phyloP scores from a whole-genome alignment of 1,140 invertebrate species.

The Drosophila malerkotliana region DNA sequence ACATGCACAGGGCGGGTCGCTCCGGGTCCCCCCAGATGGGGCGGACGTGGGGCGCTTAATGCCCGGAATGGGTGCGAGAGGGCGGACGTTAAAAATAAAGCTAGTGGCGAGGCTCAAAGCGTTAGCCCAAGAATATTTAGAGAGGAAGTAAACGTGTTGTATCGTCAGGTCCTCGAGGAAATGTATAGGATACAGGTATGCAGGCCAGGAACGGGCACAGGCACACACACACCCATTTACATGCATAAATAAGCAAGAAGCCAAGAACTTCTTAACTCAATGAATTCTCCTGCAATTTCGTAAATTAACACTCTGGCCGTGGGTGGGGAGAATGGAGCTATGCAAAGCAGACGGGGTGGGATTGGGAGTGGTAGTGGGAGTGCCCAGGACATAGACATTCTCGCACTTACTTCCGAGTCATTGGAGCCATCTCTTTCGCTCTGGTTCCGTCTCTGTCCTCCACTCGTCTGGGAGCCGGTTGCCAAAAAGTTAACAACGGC shows the following conservation, averaged over 20 bases:
- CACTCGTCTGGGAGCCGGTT: constrained; percentile 21
- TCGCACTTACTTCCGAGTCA: constrained; percentile 77
- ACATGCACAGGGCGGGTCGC: constrained; percentile 51
- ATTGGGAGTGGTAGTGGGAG: not conserved
- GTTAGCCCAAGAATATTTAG: constrained; percentile 54
- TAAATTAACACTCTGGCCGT: constrained; percentile 75
- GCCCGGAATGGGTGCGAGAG: constrained; percentile 7
- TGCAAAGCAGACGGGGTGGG: not conserved
- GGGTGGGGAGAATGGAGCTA: constrained; percentile 20
- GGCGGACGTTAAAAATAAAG: constrained; percentile 62
- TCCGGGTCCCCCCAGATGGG: not conserved
- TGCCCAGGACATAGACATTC: constrained; percentile 45
- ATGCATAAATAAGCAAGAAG: constrained; percentile 71
- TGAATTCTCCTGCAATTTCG: constrained; percentile 80
- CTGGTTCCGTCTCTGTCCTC: constrained; percentile 1
- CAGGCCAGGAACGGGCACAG: constrained; percentile 19
- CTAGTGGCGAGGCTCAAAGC: constrained; percentile 52
- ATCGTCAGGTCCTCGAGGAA: not conserved
- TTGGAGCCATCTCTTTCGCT: constrained; percentile 41
- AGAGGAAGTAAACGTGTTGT: constrained; percentile 54
- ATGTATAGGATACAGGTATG: not conserved
- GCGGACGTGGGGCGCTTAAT: constrained; percentile 15
- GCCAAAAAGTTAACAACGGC: constrained; percentile 71
- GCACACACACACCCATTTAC: constrained; percentile 57
- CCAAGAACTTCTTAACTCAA: constrained; percentile 73